Evolutionary conservation across 2,797 vertebrate species (phyloP).

Genomic region (Chelonia mydas): DNA sequence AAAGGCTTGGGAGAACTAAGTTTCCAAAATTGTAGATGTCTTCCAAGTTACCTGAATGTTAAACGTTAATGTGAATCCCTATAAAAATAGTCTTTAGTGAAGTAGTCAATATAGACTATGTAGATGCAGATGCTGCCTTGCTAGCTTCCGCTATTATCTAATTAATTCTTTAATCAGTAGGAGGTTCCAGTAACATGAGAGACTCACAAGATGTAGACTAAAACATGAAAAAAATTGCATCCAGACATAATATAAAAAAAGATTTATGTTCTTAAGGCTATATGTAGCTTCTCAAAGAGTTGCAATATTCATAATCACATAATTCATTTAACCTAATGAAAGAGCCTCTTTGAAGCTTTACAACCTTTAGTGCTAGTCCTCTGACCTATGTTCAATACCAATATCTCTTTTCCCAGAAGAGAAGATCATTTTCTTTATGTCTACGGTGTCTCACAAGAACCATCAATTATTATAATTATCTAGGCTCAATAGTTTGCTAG

Average conservation of each 20-base stretch:
- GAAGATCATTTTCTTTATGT: accelerated
- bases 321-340: background rate
- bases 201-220: background rate
- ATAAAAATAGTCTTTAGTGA: background rate
- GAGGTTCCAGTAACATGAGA: background rate
- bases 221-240: background rate
- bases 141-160: background rate
- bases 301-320: background rate
- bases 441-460: background rate
- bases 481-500: background rate
- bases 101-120: background rate
- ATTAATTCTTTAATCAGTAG: background rate
- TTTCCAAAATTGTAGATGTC: background rate
- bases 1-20: background rate
- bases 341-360: background rate
- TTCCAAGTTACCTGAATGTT: background rate
- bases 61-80: background rate
- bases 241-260: background rate
- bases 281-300: background rate
- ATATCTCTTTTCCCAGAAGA: background rate
- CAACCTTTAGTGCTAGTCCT: background rate
- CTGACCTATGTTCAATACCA: background rate
- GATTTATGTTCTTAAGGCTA: background rate
- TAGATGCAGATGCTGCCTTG: background rate
- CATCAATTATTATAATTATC: background rate